A percentile compares a stretch with the other conserved stretches of the same genome.
phyloP scores from a whole-genome alignment of 2,888 invertebrate genomes.

The Harpalus rubripes region DNA sequence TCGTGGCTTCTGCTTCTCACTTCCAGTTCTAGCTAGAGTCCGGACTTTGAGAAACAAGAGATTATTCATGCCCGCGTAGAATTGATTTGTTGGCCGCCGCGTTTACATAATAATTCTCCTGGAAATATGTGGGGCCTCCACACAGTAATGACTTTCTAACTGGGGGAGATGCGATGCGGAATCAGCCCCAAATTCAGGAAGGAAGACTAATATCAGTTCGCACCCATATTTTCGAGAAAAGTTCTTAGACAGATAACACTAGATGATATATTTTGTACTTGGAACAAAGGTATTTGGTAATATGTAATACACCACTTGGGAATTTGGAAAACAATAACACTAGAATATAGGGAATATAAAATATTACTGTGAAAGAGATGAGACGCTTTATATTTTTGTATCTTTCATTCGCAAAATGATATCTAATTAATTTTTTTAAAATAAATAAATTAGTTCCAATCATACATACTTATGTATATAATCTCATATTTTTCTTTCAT shows the following conservation, averaged over 20 bases:
- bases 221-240: neutral
- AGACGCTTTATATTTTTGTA: too few species aligned
- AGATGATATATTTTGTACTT: too few species aligned
- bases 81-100: conserved; percentile 33
- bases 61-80: conserved; percentile 40
- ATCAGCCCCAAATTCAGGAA: conserved; percentile 4
- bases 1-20: neutral
- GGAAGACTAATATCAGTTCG: neutral
- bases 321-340: too few species aligned
- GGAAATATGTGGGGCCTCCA: conserved; percentile 46
- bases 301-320: too few species aligned
- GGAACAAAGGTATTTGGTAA: too few species aligned
- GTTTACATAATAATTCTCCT: conserved; percentile 52
- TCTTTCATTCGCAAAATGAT: too few species aligned
- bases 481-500: too few species aligned
- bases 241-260: neutral
- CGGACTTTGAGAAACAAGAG: conserved; percentile 40
- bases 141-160: conserved; percentile 47
- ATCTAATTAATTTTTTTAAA: too few species aligned
- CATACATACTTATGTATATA: too few species aligned
- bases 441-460: too few species aligned
- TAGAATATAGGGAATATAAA: too few species aligned
- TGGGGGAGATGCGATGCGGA: conserved; percentile 15
- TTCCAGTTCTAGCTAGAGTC: neutral
- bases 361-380: too few species aligned